phyloP scores from a whole-genome alignment of 92 coral and sea anemone species.

The Porites cylindrica region DNA sequence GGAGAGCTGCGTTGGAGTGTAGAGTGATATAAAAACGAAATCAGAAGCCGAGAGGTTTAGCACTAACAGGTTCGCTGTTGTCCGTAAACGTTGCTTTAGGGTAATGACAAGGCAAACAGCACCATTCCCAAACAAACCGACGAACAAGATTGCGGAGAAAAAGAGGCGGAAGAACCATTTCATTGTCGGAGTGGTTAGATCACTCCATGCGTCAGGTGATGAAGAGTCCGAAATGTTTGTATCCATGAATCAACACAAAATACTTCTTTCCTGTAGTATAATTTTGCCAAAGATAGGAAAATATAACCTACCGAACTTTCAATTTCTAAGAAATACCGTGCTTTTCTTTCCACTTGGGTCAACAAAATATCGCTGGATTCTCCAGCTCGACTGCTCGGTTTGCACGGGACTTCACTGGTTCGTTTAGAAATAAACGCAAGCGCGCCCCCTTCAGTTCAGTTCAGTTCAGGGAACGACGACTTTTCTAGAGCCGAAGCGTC shows the following conservation, averaged over 20 bases:
- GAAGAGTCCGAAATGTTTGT: background rate
- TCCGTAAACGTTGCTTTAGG: constrained; percentile 70
- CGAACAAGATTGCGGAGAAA: constrained; percentile 54
- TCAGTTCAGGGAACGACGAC: too few species aligned
- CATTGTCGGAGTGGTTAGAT: background rate
- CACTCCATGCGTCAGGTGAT: background rate
- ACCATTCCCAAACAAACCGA: constrained; percentile 78
- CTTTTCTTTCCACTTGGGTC: too few species aligned
- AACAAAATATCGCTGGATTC: too few species aligned
- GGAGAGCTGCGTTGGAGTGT: constrained; percentile 78
- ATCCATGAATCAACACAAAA: background rate
- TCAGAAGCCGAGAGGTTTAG: constrained; percentile 83
- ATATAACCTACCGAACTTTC: background rate
- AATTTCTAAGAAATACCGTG: background rate
- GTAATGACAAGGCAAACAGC: constrained; percentile 72
- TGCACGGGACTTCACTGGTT: too few species aligned
- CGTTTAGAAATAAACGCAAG: too few species aligned
- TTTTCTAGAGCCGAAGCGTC: too few species aligned
- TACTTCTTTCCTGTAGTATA: too few species aligned
- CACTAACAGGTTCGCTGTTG: constrained; percentile 69
- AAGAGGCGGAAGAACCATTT: constrained; percentile 78
- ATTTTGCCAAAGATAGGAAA: too few species aligned
- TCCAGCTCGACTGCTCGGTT: too few species aligned
- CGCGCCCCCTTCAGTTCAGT: too few species aligned
- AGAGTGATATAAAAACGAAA: constrained; percentile 71